Evolutionary conservation across 1,140 invertebrate genomes (phyloP).

Genomic region (Cyrtorhinus lividipennis): DNA sequence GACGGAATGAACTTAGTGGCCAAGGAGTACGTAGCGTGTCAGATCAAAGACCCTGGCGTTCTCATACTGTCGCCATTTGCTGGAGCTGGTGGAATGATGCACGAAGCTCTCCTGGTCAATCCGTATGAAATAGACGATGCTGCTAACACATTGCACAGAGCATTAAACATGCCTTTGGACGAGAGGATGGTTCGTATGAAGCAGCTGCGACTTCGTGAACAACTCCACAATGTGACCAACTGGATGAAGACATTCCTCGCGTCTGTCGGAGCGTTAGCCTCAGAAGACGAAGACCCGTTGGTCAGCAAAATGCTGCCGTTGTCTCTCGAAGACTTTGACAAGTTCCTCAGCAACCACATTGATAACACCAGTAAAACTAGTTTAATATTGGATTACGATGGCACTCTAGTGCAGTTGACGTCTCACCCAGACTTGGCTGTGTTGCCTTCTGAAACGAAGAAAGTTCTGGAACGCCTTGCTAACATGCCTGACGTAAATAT

Average conservation of each 20-base stretch:
- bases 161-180: constrained; percentile 77
- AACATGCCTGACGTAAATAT: constrained; percentile 80
- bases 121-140: constrained; percentile 79
- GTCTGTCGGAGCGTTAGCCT: constrained; percentile 58
- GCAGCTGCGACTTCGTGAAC: constrained; percentile 61
- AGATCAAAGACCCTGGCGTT: constrained; percentile 74
- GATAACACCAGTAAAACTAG: constrained; percentile 72
- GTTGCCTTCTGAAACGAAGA: constrained; percentile 68
- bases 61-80: constrained; percentile 81
- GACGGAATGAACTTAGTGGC: constrained; percentile 91
- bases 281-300: constrained; percentile 64
- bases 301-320: constrained; percentile 72
- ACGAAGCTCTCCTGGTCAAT: constrained; percentile 76
- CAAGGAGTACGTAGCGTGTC: constrained; percentile 85
- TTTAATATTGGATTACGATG: constrained; percentile 75
- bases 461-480: constrained; percentile 63
- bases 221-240: constrained; percentile 67
- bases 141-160: constrained; percentile 69
- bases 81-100: constrained; percentile 81
- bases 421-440: constrained; percentile 78
- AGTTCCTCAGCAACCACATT: constrained; percentile 73
- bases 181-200: constrained; percentile 76
- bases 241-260: constrained; percentile 81
- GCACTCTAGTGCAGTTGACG: constrained; percentile 73
- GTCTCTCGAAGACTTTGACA: constrained; percentile 74